phyloP scores from a whole-genome alignment of 2,888 invertebrate genomes.

The Apeira syringaria region DNA sequence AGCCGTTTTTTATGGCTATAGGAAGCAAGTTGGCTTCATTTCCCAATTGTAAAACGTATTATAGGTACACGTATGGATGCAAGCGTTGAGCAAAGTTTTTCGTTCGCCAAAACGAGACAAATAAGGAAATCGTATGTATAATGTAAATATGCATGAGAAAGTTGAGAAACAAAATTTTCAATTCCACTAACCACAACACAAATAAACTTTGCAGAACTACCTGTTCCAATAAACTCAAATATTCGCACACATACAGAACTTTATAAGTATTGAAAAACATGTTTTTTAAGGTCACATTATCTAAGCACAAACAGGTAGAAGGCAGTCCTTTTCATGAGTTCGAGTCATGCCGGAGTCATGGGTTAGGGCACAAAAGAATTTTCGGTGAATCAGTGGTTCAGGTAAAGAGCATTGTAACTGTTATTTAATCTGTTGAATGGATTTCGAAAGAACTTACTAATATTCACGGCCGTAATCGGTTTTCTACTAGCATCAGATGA shows the following conservation, averaged over 20 bases:
- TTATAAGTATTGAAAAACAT: slow-evolving; percentile 18
- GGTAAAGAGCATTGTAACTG: slow-evolving; percentile 53
- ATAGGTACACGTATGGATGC: too few species aligned
- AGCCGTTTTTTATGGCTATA: too few species aligned
- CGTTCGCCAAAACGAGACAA: too few species aligned
- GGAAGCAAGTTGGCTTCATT: too few species aligned
- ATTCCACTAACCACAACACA: not conserved
- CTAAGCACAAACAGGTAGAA: slow-evolving; percentile 32
- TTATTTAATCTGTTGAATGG: too few species aligned
- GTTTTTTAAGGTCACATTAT: slow-evolving; percentile 15
- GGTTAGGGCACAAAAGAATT: slow-evolving; percentile 48
- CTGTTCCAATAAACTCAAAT: slow-evolving; percentile 7
- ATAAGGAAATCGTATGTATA: too few species aligned
- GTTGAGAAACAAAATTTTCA: too few species aligned
- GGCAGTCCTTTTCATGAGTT: slow-evolving; percentile 24
- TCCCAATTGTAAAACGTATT: too few species aligned
- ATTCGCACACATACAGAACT: slow-evolving; percentile 4
- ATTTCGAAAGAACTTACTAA: slow-evolving; percentile 5
- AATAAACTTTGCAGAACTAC: slow-evolving; percentile 9
- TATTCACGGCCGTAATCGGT: not conserved
- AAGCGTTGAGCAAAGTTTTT: too few species aligned
- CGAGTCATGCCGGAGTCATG: slow-evolving; percentile 41
- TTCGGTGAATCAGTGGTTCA: slow-evolving; percentile 51
- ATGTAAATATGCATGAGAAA: too few species aligned
- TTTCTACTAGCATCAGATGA: not conserved